These are phyloP conservation scores for Hucho hucho DNA, from an alignment of 2,113 vertebrate species.

Conservation along the genomic window DNA sequence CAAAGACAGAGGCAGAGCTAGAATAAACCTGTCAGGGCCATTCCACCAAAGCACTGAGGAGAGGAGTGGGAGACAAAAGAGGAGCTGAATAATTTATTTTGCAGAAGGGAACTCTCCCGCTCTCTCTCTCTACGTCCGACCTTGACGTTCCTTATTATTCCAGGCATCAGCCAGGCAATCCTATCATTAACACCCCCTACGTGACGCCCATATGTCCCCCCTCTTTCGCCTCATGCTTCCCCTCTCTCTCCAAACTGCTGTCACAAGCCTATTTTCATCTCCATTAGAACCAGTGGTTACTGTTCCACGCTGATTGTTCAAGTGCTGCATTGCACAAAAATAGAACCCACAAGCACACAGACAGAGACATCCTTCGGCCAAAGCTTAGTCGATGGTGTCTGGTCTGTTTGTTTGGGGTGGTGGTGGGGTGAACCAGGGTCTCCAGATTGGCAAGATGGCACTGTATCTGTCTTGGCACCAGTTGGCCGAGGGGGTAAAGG, in stretches of 20 bases:
- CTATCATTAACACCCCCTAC: constrained; percentile 21
- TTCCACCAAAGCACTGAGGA: constrained; percentile 23
- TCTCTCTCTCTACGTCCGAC: constrained; percentile 11
- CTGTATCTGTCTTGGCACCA: too few species aligned
- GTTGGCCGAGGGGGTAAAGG: too few species aligned
- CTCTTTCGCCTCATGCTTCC: not conserved
- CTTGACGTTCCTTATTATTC: constrained; percentile 37
- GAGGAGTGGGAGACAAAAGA: constrained; percentile 53
- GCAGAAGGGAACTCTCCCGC: constrained; percentile 31
- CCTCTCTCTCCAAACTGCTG: not conserved
- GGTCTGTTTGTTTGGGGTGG: too few species aligned
- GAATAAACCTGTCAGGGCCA: constrained; percentile 67
- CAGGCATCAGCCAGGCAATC: constrained; percentile 19
- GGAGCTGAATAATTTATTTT: constrained; percentile 73
- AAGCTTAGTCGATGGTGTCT: too few species aligned
- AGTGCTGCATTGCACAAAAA: too few species aligned
- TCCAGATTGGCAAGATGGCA: too few species aligned
- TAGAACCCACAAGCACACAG: too few species aligned
- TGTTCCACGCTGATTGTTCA: too few species aligned
- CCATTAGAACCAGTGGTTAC: not conserved
- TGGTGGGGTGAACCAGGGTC: too few species aligned
- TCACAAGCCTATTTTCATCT: not conserved
- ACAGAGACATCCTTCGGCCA: too few species aligned
- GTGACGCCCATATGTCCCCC: not conserved
- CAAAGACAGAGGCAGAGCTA: constrained; percentile 37